Percentiles rank a stretch among this genome's conserved stretches.
These are phyloP conservation scores for Eugnorisma glareosa DNA, from an alignment of 2,888 invertebrate species.

Conservation along the genomic window DNA sequence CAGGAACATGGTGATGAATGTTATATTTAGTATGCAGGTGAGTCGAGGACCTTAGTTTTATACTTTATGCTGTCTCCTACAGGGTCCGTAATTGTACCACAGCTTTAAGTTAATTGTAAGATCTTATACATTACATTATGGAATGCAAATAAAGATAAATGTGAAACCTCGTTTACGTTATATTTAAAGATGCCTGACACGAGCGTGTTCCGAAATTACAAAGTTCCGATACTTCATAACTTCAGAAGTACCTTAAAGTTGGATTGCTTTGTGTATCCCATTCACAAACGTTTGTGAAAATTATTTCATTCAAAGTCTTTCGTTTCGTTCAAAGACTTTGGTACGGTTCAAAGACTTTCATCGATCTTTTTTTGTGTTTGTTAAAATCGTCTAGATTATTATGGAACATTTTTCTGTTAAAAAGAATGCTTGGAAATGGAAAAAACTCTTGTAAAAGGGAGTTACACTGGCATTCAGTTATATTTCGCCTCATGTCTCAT, in stretches of 20 bases:
- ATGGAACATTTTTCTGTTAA: not conserved
- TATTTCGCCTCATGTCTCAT: slow-evolving; percentile 27
- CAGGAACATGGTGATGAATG: not conserved
- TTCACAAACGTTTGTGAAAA: slow-evolving; percentile 1
- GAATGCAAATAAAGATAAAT: not conserved
- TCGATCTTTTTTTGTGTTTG: slow-evolving; percentile 19
- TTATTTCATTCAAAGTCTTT: slow-evolving; percentile 22
- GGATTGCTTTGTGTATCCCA: slow-evolving; percentile 9
- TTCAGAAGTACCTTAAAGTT: slow-evolving; percentile 7
- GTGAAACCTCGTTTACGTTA: not conserved
- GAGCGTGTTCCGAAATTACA: not conserved
- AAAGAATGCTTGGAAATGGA: not conserved
- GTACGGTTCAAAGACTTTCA: slow-evolving; percentile 28
- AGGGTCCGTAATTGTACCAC: not conserved
- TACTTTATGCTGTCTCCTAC: too few species aligned
- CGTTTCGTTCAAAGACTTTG: slow-evolving; percentile 14
- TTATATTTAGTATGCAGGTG: too few species aligned
- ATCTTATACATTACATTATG: not conserved
- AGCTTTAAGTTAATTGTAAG: not conserved
- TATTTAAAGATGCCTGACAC: not conserved
- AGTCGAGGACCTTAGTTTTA: not conserved
- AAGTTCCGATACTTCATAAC: slow-evolving; percentile 18
- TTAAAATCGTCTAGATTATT: not conserved
- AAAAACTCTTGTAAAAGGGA: not conserved
- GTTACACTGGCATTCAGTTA: slow-evolving; percentile 2